A percentile compares a stretch with the other conserved stretches of the same genome.
Evolutionary conservation across 2,888 invertebrate species (phyloP).

Genomic region (Brachypalpus laphriformis): DNA sequence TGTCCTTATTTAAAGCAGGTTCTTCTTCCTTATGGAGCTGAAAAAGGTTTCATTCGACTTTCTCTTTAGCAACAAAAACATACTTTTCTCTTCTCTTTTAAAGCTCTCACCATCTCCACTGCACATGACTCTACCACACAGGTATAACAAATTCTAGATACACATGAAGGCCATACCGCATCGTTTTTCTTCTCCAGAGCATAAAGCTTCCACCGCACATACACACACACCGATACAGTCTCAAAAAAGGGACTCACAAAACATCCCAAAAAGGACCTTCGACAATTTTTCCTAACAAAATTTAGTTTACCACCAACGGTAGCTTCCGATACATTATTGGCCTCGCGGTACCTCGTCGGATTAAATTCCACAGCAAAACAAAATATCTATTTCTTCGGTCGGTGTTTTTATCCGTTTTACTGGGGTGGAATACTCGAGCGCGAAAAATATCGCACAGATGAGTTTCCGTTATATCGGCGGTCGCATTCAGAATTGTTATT

Average conservation of each 20-base stretch:
- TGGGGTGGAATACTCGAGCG: conserved; percentile 43
- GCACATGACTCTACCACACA: conserved; percentile 65
- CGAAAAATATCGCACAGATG: conserved; percentile 10
- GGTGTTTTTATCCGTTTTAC: conserved; percentile 11
- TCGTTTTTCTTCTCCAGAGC: conserved; percentile 5
- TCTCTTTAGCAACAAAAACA: background rate
- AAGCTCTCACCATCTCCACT: background rate
- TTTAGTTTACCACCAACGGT: conserved; percentile 73
- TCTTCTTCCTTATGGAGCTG: background rate
- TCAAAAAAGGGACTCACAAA: conserved; percentile 35
- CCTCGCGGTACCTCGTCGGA: conserved; percentile 55
- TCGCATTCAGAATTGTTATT: conserved; percentile 1
- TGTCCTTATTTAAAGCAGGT: conserved; percentile 9
- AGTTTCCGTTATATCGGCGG: background rate
- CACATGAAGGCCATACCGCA: conserved; percentile 67
- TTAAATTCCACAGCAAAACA: background rate
- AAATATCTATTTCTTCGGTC: background rate
- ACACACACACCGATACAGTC: background rate
- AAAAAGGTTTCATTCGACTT: background rate
- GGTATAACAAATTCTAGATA: conserved; percentile 27
- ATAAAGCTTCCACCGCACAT: conserved; percentile 42
- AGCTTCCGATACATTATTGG: conserved; percentile 73
- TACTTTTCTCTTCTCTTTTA: background rate
- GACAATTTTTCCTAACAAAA: conserved; percentile 67
- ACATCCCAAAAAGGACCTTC: conserved; percentile 72